Percentiles rank a stretch among this genome's conserved stretches.
Evolutionary conservation across 2,888 invertebrate species (phyloP).

Genomic region (Anagyrus pseudococci): DNA sequence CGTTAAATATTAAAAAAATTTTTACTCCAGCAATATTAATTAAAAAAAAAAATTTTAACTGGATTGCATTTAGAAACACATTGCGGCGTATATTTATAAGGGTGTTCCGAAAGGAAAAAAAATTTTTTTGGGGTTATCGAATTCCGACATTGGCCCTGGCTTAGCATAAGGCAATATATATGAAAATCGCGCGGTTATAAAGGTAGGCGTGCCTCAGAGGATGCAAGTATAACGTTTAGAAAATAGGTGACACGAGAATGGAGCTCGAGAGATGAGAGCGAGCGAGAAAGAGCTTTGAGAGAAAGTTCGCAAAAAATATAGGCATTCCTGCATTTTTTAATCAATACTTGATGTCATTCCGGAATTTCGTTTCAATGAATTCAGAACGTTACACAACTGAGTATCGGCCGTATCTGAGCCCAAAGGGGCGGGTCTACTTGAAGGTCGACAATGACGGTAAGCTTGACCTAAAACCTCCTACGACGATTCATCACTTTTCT

Average conservation of each 20-base stretch:
- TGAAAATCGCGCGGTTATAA: neutral
- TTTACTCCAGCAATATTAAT: too few species aligned
- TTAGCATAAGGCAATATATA: neutral
- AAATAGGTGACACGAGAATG: too few species aligned
- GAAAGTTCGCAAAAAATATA: neutral
- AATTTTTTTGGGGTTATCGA: too few species aligned
- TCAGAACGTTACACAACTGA: conserved; percentile 70
- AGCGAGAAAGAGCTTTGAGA: too few species aligned
- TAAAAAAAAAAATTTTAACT: too few species aligned
- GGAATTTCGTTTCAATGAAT: conserved; percentile 58
- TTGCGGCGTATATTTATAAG: too few species aligned
- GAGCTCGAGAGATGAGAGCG: too few species aligned
- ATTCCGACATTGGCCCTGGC: neutral
- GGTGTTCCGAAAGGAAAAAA: too few species aligned
- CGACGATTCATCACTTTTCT: conserved; percentile 51
- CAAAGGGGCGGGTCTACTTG: conserved; percentile 82
- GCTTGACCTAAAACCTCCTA: conserved; percentile 59
- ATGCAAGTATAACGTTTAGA: neutral
- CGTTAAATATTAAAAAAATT: neutral
- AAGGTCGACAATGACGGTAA: conserved; percentile 86
- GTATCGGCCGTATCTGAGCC: conserved; percentile 79
- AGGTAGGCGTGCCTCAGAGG: neutral
- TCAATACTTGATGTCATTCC: conserved; percentile 25
- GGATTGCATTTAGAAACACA: too few species aligned
- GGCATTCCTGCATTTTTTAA: neutral